These are phyloP conservation scores for Rhizoglyphus robini DNA, from an alignment of 1,140 invertebrate genomes.

Conservation along the genomic window DNA sequence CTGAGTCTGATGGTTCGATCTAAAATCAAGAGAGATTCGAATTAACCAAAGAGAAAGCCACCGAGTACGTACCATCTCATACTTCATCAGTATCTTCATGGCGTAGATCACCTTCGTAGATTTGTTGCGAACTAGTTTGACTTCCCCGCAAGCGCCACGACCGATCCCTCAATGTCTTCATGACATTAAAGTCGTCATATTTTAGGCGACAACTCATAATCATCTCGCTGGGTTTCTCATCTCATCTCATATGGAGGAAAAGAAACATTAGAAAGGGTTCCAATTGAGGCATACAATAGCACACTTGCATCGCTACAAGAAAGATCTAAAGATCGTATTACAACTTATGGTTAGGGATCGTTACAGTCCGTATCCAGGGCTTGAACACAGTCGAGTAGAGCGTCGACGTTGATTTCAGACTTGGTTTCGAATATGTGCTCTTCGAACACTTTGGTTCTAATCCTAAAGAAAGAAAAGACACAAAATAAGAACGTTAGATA, in stretches of 20 bases:
- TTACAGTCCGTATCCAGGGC: constrained; percentile 89
- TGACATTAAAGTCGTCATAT: constrained; percentile 75
- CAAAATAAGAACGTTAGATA: too few species aligned
- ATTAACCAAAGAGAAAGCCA: too few species aligned
- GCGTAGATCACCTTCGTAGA: constrained; percentile 85
- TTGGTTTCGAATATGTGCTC: too few species aligned
- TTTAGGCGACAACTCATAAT: constrained; percentile 83
- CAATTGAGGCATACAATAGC: too few species aligned
- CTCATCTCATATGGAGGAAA: constrained; percentile 53
- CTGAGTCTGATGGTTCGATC: too few species aligned
- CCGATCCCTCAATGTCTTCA: constrained; percentile 99
- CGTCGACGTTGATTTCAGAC: too few species aligned
- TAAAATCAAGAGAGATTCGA: too few species aligned
- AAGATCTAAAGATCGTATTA: too few species aligned
- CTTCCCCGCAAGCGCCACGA: constrained; percentile 94
- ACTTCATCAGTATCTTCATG: constrained; percentile 97
- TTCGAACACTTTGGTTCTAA: too few species aligned
- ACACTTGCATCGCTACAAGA: too few species aligned
- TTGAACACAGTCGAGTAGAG: constrained; percentile 56
- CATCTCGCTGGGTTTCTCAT: constrained; percentile 66
- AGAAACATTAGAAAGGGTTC: too few species aligned
- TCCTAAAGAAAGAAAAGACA: too few species aligned
- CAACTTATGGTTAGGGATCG: constrained; percentile 79
- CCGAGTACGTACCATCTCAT: constrained; percentile 98
- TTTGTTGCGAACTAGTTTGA: constrained; percentile 90